Evolutionary conservation across 2,113 vertebrate genomes (phyloP).

Genomic region (Eolophus roseicapilla): DNA sequence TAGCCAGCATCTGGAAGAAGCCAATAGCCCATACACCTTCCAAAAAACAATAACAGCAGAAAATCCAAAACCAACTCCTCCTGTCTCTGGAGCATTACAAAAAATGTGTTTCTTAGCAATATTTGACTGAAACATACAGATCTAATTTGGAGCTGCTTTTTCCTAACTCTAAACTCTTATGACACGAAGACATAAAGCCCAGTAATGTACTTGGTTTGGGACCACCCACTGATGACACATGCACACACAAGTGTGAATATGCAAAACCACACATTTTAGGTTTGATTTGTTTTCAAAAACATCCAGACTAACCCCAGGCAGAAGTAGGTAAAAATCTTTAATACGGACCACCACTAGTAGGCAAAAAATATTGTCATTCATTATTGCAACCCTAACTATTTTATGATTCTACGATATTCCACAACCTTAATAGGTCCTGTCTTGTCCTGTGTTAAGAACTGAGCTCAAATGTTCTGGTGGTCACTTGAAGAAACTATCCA

Average conservation of each 20-base stretch:
- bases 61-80: background rate
- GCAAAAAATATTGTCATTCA: background rate
- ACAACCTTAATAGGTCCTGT: background rate
- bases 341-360: background rate
- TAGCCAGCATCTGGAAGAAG: background rate
- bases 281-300: background rate
- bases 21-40: background rate
- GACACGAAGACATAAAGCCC: background rate
- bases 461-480: background rate
- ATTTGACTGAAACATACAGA: background rate
- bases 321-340: background rate
- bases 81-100: background rate
- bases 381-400: background rate
- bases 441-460: background rate
- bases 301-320: background rate
- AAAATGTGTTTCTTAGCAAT: background rate
- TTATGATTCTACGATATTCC: background rate
- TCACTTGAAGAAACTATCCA: background rate
- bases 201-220: background rate
- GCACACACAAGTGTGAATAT: rapidly evolving
- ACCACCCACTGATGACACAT: background rate
- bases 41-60: background rate
- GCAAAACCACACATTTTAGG: background rate
- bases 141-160: background rate
- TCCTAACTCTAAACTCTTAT: background rate